Conservation (phyloP, 2,888 invertebrate species). For the Clusia tigrina region DNA sequence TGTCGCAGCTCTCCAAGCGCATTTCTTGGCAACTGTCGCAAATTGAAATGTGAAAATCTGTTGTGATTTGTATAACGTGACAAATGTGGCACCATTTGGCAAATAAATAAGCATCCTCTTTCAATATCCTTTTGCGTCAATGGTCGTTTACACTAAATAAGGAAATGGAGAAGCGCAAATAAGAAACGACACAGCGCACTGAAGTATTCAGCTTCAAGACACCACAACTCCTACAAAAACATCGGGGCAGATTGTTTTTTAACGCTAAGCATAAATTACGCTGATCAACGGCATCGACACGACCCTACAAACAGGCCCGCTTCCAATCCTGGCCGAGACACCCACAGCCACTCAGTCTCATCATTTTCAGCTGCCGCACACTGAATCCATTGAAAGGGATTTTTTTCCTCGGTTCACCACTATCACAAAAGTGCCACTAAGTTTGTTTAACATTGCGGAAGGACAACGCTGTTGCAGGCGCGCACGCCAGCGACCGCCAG, state of each 20-base stretch:
- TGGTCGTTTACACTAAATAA: slow-evolving; percentile 58
- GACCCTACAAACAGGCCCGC: slow-evolving; percentile 5
- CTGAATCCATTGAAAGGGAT: slow-evolving; percentile 52
- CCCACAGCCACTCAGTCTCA: slow-evolving; percentile 21
- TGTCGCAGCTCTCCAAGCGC: no score
- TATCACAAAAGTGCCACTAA: no score
- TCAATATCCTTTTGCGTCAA: slow-evolving; percentile 57
- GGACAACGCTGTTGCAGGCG: no score
- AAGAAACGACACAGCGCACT: neutral
- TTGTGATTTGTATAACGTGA: slow-evolving; percentile 38
- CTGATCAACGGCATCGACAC: slow-evolving; percentile 30
- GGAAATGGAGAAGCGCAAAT: slow-evolving; percentile 30
- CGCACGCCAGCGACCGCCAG: no score
- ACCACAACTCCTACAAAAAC: slow-evolving; percentile 37
- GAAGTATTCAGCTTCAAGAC: neutral
- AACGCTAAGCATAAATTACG: slow-evolving; percentile 54
- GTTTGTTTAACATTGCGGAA: no score
- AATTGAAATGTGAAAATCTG: slow-evolving; percentile 7
- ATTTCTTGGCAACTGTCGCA: no score
- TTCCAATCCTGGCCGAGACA: slow-evolving; percentile 29
- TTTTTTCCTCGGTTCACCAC: no score
- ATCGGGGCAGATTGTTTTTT: slow-evolving; percentile 54
- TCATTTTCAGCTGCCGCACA: slow-evolving; percentile 28
- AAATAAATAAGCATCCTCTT: slow-evolving; percentile 58
- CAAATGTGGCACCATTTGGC: slow-evolving; percentile 57